Evolutionary conservation across 2,797 vertebrate species (phyloP).

Genomic region (Rhadinocentrus ornatus): DNA sequence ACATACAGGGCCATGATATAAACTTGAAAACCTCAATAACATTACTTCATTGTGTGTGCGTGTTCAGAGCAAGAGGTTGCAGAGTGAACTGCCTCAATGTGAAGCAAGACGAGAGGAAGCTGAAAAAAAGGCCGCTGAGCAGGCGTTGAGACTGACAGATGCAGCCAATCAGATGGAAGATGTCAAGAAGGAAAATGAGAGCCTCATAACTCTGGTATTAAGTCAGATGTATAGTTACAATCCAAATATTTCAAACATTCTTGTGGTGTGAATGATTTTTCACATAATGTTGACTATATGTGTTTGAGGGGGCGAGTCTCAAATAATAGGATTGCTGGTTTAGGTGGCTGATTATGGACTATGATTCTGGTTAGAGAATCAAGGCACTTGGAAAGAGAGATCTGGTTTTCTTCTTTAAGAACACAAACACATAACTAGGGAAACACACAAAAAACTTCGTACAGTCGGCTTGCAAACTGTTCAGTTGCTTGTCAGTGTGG

Average conservation of each 20-base stretch:
- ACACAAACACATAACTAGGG: no score
- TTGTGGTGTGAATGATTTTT: not conserved
- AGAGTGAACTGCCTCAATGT: slow-evolving; percentile 73
- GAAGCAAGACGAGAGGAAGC: slow-evolving; percentile 70
- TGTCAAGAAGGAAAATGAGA: slow-evolving; percentile 55
- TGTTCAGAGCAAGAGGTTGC: slow-evolving; percentile 74
- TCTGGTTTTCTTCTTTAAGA: no score
- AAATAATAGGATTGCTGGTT: no score
- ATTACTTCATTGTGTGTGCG: slow-evolving; percentile 10
- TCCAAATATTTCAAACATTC: not conserved
- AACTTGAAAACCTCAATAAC: not conserved
- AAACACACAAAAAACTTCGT: no score
- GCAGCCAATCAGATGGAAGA: slow-evolving; percentile 61
- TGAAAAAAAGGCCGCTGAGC: slow-evolving; percentile 62
- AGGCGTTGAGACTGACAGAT: slow-evolving; percentile 51
- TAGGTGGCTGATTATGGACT: no score
- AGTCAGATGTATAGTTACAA: not conserved
- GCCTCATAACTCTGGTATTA: slow-evolving; percentile 67
- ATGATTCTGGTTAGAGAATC: no score
- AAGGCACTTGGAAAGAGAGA: no score
- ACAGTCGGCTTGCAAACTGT: no score
- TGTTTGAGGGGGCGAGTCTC: no score
- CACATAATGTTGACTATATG: not conserved
- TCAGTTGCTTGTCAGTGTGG: no score
- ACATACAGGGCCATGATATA: not conserved